Base-by-base conservation (phyloP, 2,888 invertebrate species). In the Eupithecia abbreviata region DNA sequence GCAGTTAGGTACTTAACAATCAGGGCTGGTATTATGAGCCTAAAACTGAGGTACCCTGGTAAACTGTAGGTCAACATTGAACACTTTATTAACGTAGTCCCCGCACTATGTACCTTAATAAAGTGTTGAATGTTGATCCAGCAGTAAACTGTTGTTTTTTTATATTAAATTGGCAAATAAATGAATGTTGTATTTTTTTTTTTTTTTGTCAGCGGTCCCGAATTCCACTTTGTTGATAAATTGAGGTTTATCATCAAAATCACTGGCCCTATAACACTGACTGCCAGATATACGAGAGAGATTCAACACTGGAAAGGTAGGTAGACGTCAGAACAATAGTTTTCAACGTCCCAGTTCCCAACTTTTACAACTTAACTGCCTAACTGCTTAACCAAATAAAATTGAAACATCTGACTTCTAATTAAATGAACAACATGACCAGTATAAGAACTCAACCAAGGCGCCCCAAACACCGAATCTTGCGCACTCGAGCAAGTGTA, bases 401-500 rank as follows among this genome's bases (percentile, higher is more conserved):
- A 66, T 43, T 43, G 2, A 68, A 43, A 43, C 41, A 68, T 42
- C 43, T 68, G 12, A 6, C 43, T n/a, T 43, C 15, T 43, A 15
- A 15, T 43, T 10, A 18, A 68, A 4, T 7, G 9, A 45, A 45
- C 62, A 66, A 70, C 62, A 30, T 58, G 43, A 72, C 43, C 69
- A 67, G 62, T 2, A 62, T 43, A 68, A 45, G 67, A 68, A 68
- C 43, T 67, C 41, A 73, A 71, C 65, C 65, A 69, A 73, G 76
- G 76, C 74, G 69, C 74, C 73, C 78, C 74, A 74, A 74, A 69
- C 42, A 75, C 58, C 76, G 73, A 81, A 82, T 80, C 79, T 80
- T 83, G 82, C 77, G 80, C 82, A 82, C 77, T 81, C 77, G 85
- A 84, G 81, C 85, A 86, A 90, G 85, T 88, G 89, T 90, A 89